A percentile compares a stretch with the other conserved stretches of the same genome.
phyloP scores from a whole-genome alignment of 2,888 invertebrate genomes.

The Galerucella nymphaeae region DNA sequence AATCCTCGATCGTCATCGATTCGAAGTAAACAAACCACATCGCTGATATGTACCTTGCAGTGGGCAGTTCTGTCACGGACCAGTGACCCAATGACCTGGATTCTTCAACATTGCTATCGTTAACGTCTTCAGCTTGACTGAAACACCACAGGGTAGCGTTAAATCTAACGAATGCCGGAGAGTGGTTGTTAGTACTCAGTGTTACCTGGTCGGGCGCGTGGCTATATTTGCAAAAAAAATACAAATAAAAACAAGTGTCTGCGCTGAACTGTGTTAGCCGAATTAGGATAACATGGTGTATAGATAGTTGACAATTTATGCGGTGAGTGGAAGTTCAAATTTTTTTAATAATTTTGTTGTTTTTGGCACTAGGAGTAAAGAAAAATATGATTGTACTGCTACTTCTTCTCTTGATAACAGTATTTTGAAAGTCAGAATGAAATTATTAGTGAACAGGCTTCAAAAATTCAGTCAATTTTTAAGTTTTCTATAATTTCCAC shows the following conservation, averaged over 20 bases:
- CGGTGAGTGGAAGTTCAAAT: not conserved
- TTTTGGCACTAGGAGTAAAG: too few species aligned
- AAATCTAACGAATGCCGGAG: constrained; percentile 32
- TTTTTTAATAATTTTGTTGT: too few species aligned
- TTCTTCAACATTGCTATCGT: constrained; percentile 53
- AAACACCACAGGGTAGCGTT: constrained; percentile 38
- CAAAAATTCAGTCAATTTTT: too few species aligned
- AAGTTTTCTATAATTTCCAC: too few species aligned
- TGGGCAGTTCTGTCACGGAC: constrained; percentile 63
- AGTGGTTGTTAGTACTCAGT: constrained; percentile 19
- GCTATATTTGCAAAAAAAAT: constrained; percentile 9
- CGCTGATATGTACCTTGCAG: constrained; percentile 19
- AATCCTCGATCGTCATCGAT: constrained; percentile 5
- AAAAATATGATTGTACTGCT: too few species aligned
- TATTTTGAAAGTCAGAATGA: too few species aligned
- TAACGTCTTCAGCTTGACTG: constrained; percentile 41
- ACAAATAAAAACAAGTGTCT: not conserved
- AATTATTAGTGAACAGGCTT: too few species aligned
- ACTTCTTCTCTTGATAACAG: too few species aligned
- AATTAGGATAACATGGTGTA: constrained; percentile 3
- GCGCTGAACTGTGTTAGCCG: not conserved
- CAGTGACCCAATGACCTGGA: constrained; percentile 64
- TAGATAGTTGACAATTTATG: constrained; percentile 6
- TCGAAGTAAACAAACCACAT: constrained; percentile 19
- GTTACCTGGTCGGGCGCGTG: constrained; percentile 33